Percentiles rank a stretch among this genome's conserved stretches.
These are phyloP conservation scores for Carcinoscorpius rotundicauda DNA, from an alignment of 1,140 invertebrate species.

Conservation along the genomic window DNA sequence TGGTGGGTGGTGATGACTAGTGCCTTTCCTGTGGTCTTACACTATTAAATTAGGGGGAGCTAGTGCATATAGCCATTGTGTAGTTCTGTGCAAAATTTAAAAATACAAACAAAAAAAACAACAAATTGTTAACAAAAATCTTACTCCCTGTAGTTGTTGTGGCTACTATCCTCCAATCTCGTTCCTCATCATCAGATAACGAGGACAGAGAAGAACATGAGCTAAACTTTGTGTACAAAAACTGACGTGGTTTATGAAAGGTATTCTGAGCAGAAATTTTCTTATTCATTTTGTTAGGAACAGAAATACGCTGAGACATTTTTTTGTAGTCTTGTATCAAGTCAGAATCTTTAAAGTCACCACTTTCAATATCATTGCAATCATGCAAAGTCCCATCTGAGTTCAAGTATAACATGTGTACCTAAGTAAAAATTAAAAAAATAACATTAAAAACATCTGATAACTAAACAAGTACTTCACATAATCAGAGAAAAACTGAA, in stretches of 20 bases:
- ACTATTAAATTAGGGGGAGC: no score
- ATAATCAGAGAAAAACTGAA: no score
- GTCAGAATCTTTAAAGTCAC: constrained; percentile 54
- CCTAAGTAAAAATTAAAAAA: constrained; percentile 32
- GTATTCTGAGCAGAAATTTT: no score
- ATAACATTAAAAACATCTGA: no score
- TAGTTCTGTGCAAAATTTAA: no score
- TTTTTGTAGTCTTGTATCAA: constrained; percentile 70
- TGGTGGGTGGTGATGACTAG: no score
- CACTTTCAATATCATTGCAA: constrained; percentile 55
- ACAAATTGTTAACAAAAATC: constrained; percentile 10
- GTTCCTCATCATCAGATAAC: constrained; percentile 43
- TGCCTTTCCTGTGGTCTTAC: no score
- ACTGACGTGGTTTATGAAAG: constrained; percentile 31
- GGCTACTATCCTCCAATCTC: constrained; percentile 53
- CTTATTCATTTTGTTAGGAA: not conserved
- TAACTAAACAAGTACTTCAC: no score
- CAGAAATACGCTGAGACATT: constrained; percentile 30
- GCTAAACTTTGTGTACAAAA: constrained; percentile 47
- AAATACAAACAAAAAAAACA: no score
- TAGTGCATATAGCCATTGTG: no score
- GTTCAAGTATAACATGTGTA: constrained; percentile 63
- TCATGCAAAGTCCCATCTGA: constrained; percentile 62
- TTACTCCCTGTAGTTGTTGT: constrained; percentile 39
- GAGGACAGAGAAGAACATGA: constrained; percentile 33